Base-by-base conservation (phyloP, 2,113 vertebrate genomes). In the Silurus asotus region DNA sequence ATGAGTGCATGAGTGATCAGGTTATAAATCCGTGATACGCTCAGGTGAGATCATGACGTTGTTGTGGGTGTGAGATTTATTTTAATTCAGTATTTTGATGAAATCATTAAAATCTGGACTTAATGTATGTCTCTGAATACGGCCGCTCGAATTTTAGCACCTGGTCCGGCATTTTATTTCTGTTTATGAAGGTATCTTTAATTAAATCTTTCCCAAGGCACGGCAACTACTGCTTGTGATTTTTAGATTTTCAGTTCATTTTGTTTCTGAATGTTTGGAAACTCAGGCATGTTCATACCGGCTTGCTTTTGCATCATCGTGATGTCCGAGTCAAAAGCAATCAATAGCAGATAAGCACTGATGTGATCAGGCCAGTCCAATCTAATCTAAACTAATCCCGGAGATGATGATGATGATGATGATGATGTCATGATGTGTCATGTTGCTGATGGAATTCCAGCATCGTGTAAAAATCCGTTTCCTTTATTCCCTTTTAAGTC, bases 241-340 rank as follows among this genome's bases (percentile, higher is more conserved):
- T 89, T 37, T 74, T 89, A 75, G 53, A n/a, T 79, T 87, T 87
- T 91, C 81, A 90, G 88, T 83, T 88, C 88, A 64, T 85, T 84
- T 89, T 91, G 90, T 89, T 86, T 88, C 84, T 90, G 70, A 76
- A 69, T 86, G 72, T 89, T 92, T 90, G 88, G 86, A 82, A 69
- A 86, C 82, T 87, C 77, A 87, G 88, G 88, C 89, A 89, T 90
- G 84, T 89, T 88, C 80, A 58, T 86, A 86, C 88, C 87, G 87
- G 91, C 88, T 88, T 93, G 87, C 89, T 91, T 88, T 91, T 80
- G 86, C 89, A 86, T 84, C 78, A 84, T 86, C 89, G 89, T 87
- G 77, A 89, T 72, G 86, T 87, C 86, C 84, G 78, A 87, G 85
- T 91, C 84, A 82, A 82, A 86, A 82, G 61, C 75, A 88, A 83